Conservation (phyloP, 2,113 vertebrate genomes). For the Indicator indicator region DNA sequence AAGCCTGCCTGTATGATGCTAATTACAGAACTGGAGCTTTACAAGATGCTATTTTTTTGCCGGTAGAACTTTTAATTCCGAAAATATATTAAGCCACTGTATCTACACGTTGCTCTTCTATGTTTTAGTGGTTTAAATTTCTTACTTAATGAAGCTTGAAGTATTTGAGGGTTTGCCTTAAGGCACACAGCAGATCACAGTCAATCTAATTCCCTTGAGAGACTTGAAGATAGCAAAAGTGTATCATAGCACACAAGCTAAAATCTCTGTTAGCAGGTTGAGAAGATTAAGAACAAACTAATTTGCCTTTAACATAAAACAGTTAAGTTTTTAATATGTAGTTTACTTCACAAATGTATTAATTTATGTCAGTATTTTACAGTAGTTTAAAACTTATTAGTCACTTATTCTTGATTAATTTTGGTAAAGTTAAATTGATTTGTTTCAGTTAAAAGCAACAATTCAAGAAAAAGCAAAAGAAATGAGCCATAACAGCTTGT, state of each 20-base stretch:
- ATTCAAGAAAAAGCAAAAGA: neutral
- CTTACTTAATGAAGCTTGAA: slow-evolving; percentile 43
- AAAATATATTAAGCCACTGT: slow-evolving; percentile 25
- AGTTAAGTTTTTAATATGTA: neutral
- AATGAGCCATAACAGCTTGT: neutral
- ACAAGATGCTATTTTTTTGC: neutral
- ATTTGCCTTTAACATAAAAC: neutral
- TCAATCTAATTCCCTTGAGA: neutral
- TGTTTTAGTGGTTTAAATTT: slow-evolving; percentile 34
- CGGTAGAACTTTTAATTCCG: slow-evolving; percentile 15
- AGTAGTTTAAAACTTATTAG: neutral
- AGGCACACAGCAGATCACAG: neutral
- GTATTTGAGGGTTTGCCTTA: slow-evolving; percentile 56
- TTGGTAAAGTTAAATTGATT: neutral
- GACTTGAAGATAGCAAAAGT: neutral
- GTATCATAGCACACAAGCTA: neutral
- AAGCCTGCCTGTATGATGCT: neutral
- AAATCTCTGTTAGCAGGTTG: neutral
- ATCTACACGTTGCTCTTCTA: neutral
- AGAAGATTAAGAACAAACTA: slow-evolving; percentile 1
- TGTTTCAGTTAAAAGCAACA: neutral
- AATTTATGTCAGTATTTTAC: slow-evolving; percentile 15
- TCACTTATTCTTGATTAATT: neutral
- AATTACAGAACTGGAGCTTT: neutral
- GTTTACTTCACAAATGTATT: neutral